Percentiles rank a stretch among this genome's conserved stretches.
These are phyloP conservation scores for Tenthredo scrophulariae DNA, from an alignment of 2,888 invertebrate genomes.

Conservation along the genomic window DNA sequence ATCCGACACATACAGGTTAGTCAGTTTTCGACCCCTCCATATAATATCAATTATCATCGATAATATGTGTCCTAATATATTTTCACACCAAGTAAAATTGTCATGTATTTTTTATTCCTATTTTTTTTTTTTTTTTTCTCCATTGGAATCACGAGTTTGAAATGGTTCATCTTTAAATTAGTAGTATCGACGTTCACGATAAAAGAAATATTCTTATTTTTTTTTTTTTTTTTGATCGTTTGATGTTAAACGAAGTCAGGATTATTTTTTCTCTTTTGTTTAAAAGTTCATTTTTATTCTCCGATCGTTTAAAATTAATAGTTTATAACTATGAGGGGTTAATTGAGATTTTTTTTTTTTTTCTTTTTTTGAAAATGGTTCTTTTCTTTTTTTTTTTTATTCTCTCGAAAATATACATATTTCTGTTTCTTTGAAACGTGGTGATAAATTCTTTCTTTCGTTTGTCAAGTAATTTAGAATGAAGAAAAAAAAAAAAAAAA, in stretches of 20 bases:
- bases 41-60: neutral
- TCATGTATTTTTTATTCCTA: neutral
- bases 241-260: no score
- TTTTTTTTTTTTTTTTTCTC: no score
- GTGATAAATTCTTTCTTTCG: neutral
- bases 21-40: constrained; percentile 30
- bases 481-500: no score
- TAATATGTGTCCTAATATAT: neutral
- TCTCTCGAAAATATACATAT: neutral
- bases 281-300: no score
- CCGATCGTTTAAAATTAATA: neutral
- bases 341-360: neutral
- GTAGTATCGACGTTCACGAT: neutral
- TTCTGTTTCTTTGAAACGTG: neutral
- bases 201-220: neutral
- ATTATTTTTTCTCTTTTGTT: no score
- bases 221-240: no score
- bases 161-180: neutral
- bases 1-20: constrained; percentile 90
- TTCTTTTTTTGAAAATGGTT: neutral
- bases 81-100: neutral
- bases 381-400: no score
- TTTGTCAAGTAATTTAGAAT: constrained; percentile 7
- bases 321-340: neutral
- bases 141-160: neutral